Evolutionary conservation across 1,140 invertebrate genomes (phyloP).

Genomic region (Tenebrio molitor): DNA sequence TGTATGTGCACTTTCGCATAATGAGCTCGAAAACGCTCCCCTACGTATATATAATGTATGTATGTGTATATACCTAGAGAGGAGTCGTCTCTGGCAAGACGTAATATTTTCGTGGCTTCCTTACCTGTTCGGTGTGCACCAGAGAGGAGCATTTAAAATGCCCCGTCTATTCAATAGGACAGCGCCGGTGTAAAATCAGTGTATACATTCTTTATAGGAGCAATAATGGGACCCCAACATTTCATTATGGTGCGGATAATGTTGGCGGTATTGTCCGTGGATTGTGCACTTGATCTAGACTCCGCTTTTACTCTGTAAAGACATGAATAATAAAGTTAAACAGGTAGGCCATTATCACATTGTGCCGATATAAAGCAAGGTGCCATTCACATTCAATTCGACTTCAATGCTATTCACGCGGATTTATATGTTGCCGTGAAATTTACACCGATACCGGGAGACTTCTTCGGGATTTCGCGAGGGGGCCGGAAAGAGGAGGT

Average conservation of each 20-base stretch:
- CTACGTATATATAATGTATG: too few relatives aligned
- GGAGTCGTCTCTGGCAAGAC: neutral
- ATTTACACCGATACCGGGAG: too few relatives aligned
- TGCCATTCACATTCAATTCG: slow-evolving; percentile 60
- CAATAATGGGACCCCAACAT: slow-evolving; percentile 63
- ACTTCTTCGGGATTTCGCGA: too few relatives aligned
- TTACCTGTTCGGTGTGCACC: slow-evolving; percentile 35
- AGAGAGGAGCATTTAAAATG: slow-evolving; percentile 48
- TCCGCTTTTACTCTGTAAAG: slow-evolving; percentile 55
- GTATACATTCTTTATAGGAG: slow-evolving; percentile 62
- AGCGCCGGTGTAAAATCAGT: slow-evolving; percentile 60
- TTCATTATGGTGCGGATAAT: slow-evolving; percentile 63
- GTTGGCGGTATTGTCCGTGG: slow-evolving; percentile 61
- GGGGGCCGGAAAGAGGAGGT: too few relatives aligned
- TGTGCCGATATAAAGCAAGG: slow-evolving; percentile 60
- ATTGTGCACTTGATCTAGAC: slow-evolving; percentile 62
- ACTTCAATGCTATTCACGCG: slow-evolving; percentile 53
- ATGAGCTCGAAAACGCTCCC: slow-evolving; percentile 39
- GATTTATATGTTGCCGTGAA: slow-evolving; percentile 56
- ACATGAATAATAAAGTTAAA: slow-evolving; percentile 64
- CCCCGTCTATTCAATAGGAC: slow-evolving; percentile 53
- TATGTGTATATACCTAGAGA: too few relatives aligned
- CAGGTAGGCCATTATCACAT: slow-evolving; percentile 63
- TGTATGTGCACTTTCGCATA: slow-evolving; percentile 37
- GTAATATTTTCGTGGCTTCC: slow-evolving; percentile 31